Conservation (phyloP, 2,888 invertebrate species). For the Hartigia nigra region DNA sequence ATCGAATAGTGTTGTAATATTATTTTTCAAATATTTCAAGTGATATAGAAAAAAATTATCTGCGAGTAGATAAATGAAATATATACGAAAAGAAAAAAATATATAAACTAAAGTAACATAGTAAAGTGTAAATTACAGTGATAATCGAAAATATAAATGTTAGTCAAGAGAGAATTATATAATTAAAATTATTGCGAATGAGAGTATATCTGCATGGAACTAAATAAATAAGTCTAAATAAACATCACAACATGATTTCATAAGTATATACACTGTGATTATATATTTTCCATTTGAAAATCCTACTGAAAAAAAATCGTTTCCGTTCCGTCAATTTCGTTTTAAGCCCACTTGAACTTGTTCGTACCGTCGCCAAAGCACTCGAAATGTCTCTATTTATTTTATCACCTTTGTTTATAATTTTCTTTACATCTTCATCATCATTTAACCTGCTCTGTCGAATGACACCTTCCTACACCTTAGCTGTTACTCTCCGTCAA, state of each 20-base stretch:
- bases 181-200: neutral
- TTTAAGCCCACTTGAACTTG: neutral
- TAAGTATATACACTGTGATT: neutral
- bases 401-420: neutral
- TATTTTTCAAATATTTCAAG: neutral
- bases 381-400: neutral
- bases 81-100: neutral
- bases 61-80: neutral
- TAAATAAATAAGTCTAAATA: neutral
- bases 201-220: neutral
- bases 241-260: neutral
- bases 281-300: neutral
- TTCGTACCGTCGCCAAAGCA: neutral
- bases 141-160: neutral
- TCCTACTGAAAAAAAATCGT: neutral
- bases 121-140: neutral
- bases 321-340: neutral
- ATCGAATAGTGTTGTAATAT: neutral
- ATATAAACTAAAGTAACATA: neutral
- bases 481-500: neutral
- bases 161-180: neutral
- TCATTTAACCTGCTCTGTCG: neutral
- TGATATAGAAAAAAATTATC: neutral
- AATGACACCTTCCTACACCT: neutral
- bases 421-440: neutral